Base-by-base conservation (phyloP, 1,140 invertebrate genomes). In the Listronotus bonariensis region DNA sequence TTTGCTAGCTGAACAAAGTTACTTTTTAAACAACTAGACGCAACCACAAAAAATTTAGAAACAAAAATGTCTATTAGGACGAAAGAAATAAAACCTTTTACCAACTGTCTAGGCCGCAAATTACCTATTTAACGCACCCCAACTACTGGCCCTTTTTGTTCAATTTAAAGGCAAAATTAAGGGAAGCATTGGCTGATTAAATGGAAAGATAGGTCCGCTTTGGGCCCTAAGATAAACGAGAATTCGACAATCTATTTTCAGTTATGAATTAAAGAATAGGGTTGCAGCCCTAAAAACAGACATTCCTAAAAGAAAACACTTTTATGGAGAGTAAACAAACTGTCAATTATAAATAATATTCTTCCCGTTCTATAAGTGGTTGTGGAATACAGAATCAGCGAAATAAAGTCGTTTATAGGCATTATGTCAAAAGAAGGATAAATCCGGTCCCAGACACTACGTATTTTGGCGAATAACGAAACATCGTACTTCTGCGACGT, bases 41-140 rank as follows among this genome's bases (percentile, higher is more conserved):
- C 20, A 26, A 26, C 20, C 20, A 26, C 20, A 26, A 26, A 5
- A 26, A 26, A 26, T 26, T 26, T 26, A 26, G 20, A 5, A 26
- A 26, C 32, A 36, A 12, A 36, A 9, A 36, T 36, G 11, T 8
- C 48, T n/a, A 20, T 10, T 6, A 51, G 12, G n/a, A 31, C 9
- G 9, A 51, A 51, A 31, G 15, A 51, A 51, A 51, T 51, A 51
- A 48, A 48, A 48, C n/a, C 10, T 14, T 15, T 20, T 31, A 51
- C 48, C 20, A 51, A 51, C 48, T 51, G 48, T 51, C 48, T 51
- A 26, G 18, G 48, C 48, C 48, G 20, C 48, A 51, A 51, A 51
- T 51, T 51, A 51, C 48, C 17, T 51, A 51, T 51, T 15, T 26
- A 20, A 51, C 48, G 48, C 48, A 51, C 48, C 48, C 48, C 48